Conservation (phyloP, 2,113 vertebrate genomes). For the Cyphomyrus plagiostoma region DNA sequence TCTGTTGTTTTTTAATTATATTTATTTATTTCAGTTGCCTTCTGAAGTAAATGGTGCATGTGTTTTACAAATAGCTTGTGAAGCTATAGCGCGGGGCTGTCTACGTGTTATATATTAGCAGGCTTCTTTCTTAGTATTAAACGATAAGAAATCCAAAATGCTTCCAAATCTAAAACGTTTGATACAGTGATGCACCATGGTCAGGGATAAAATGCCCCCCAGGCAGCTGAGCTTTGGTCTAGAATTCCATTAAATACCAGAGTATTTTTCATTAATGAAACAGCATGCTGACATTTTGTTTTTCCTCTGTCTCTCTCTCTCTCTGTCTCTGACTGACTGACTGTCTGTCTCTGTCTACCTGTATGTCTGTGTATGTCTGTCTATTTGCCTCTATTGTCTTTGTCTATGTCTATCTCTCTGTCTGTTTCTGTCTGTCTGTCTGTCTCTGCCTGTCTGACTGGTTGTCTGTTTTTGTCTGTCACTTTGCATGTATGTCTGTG, state of each 20-base stretch:
- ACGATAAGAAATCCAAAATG: not conserved
- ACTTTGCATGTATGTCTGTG: not conserved
- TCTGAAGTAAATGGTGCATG: conserved; percentile 17
- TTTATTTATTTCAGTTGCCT: not conserved
- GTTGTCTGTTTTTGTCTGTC: not conserved
- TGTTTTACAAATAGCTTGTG: conserved; percentile 14
- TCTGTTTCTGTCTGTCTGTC: not conserved
- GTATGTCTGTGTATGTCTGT: not conserved
- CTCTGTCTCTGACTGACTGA: not conserved
- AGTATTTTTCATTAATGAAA: not conserved
- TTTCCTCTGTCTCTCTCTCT: not conserved
- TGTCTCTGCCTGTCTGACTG: not conserved
- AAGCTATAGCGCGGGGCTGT: not conserved
- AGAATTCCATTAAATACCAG: not conserved
- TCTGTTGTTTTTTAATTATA: conserved; percentile 5
- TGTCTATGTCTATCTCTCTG: not conserved
- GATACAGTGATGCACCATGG: not conserved
- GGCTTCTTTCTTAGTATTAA: not conserved
- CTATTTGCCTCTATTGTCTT: not conserved
- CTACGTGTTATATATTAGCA: not conserved
- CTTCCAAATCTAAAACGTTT: not conserved
- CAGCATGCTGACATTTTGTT: not conserved
- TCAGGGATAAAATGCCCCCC: not conserved
- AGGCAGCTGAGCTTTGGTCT: not conserved
- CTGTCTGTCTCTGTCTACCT: not conserved